Evolutionary conservation across 2,888 invertebrate genomes (phyloP).

Genomic region (Megastigmus dorsalis): DNA sequence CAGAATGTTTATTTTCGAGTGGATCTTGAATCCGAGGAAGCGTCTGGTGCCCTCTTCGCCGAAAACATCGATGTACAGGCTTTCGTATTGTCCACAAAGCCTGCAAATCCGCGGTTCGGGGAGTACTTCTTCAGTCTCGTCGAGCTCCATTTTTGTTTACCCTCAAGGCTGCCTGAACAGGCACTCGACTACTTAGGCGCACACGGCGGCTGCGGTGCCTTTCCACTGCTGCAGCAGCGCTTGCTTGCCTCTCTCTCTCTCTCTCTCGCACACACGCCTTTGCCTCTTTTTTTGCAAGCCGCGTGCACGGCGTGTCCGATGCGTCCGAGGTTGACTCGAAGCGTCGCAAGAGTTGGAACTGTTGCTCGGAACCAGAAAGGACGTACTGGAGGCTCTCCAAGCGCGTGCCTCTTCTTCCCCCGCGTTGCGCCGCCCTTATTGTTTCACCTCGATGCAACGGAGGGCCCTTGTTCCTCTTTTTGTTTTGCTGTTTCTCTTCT

Average conservation of each 20-base stretch:
- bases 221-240: not conserved
- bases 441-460: too few relatives aligned
- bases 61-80: constrained; percentile 70
- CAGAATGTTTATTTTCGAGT: constrained; percentile 70
- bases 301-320: not conserved
- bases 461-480: too few relatives aligned
- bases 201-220: not conserved
- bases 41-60: constrained; percentile 70
- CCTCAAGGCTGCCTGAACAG: constrained; percentile 64
- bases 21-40: constrained; percentile 68
- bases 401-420: too few relatives aligned
- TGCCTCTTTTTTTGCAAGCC: not conserved
- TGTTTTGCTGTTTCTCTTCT: too few relatives aligned
- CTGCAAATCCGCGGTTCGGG: constrained; percentile 70
- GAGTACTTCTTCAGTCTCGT: constrained; percentile 66
- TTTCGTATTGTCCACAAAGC: constrained; percentile 69
- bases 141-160: constrained; percentile 69
- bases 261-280: not conserved
- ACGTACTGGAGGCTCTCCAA: too few relatives aligned
- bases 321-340: too few relatives aligned
- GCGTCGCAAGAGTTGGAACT: too few relatives aligned
- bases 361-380: too few relatives aligned
- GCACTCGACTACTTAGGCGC: constrained; percentile 61
- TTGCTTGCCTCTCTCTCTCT: not conserved
- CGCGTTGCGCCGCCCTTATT: too few relatives aligned